A percentile compares a stretch with the other conserved stretches of the same genome.
Evolutionary conservation across 2,113 vertebrate species (phyloP).

Genomic region (Mobula hypostoma): DNA sequence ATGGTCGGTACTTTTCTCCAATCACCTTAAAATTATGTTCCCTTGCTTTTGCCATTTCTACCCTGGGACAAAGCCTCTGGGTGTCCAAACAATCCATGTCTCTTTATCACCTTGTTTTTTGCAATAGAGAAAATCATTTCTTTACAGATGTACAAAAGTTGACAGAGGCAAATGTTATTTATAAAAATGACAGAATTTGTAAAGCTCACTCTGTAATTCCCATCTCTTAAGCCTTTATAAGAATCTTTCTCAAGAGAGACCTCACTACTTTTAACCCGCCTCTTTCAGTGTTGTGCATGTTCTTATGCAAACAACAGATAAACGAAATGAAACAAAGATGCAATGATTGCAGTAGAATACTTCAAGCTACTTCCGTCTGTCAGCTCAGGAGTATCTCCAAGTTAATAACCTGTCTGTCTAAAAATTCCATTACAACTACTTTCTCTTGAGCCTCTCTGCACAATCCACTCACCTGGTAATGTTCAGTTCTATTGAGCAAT

Average conservation of each 20-base stretch:
- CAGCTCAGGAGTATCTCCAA: not conserved
- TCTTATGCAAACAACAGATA: not conserved
- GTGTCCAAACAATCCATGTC: too few species aligned
- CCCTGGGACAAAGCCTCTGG: too few species aligned
- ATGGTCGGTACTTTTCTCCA: too few species aligned
- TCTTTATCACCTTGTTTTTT: not conserved
- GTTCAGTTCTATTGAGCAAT: not conserved
- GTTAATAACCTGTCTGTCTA: not conserved
- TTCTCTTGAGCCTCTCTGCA: not conserved
- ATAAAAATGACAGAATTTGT: not conserved
- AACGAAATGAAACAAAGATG: slow-evolving; percentile 24
- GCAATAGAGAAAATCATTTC: not conserved
- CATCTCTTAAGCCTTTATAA: not conserved
- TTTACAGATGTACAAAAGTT: not conserved
- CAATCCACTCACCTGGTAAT: not conserved
- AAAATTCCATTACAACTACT: not conserved
- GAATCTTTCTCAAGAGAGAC: slow-evolving; percentile 11
- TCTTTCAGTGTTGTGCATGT: not conserved
- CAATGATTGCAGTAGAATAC: not conserved
- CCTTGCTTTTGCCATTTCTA: too few species aligned
- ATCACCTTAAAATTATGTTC: too few species aligned
- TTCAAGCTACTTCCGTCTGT: not conserved
- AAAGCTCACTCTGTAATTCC: not conserved
- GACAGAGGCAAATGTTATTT: not conserved
- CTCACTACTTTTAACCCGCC: not conserved